A percentile compares a stretch with the other conserved stretches of the same genome.
phyloP scores from a whole-genome alignment of 2,797 vertebrate genomes.

The Picus viridis region DNA sequence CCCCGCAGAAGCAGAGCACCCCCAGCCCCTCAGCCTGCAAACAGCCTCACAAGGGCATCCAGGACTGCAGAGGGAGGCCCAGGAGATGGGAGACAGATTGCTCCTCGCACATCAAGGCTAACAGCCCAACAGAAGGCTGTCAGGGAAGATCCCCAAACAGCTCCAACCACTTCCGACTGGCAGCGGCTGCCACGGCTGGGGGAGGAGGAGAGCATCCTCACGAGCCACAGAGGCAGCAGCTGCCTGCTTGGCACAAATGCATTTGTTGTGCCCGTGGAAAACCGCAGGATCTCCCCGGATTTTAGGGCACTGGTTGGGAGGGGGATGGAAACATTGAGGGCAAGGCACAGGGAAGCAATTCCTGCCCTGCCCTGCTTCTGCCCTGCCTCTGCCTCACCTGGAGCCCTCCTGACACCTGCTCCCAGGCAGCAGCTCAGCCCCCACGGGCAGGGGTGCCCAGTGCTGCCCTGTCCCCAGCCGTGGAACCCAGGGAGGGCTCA shows the following conservation, averaged over 20 bases:
- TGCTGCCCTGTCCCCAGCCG: background rate
- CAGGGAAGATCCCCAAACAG: conserved; percentile 33
- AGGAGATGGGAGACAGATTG: conserved; percentile 27
- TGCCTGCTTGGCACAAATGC: conserved; percentile 10
- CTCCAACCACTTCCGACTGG: conserved; percentile 13
- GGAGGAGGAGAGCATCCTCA: background rate
- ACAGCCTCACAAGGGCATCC: background rate
- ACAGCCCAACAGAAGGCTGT: conserved; percentile 51
- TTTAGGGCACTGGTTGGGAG: background rate
- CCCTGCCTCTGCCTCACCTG: background rate
- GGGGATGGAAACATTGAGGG: background rate
- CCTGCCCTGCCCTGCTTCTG: background rate
- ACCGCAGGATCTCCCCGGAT: background rate
- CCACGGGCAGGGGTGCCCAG: background rate
- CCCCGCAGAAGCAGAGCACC: background rate
- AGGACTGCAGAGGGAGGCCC: background rate
- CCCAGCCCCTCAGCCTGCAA: background rate
- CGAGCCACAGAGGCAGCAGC: background rate
- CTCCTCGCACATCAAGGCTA: conserved; percentile 13
- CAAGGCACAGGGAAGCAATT: background rate
- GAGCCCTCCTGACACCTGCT: background rate
- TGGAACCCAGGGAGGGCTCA: background rate
- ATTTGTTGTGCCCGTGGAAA: background rate
- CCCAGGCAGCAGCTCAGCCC: background rate
- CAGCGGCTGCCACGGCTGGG: background rate